Conservation (phyloP, 2,888 invertebrate species). For the Perizoma affinitatum region DNA sequence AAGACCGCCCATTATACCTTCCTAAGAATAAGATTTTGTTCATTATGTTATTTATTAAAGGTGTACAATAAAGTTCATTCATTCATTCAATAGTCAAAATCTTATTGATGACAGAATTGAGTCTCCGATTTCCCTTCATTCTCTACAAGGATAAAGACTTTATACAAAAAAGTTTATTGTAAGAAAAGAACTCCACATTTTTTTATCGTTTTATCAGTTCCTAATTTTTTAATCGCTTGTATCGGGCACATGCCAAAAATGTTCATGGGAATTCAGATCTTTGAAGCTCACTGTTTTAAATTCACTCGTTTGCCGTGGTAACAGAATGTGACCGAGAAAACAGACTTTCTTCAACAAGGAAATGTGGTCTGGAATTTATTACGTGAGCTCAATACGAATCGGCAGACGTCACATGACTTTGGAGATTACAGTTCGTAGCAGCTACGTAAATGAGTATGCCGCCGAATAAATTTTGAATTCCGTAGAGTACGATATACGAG, state of each 20-base stretch:
- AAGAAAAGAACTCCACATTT: no score
- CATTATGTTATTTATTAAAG: no score
- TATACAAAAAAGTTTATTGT: no score
- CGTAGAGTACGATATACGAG: background rate
- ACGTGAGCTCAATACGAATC: conserved; percentile 33
- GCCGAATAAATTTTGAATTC: conserved; percentile 7
- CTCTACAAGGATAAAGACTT: no score
- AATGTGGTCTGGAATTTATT: conserved; percentile 29
- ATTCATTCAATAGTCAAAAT: no score
- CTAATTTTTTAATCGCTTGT: no score
- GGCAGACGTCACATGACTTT: conserved; percentile 29
- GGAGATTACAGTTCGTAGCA: conserved; percentile 26
- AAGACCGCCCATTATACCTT: no score
- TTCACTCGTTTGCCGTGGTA: conserved; percentile 24
- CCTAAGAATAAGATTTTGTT: no score
- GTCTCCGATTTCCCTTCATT: background rate
- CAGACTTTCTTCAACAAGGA: conserved; percentile 31
- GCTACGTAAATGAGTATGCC: conserved; percentile 26
- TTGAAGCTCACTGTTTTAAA: conserved; percentile 20
- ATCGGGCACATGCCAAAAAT: conserved; percentile 1
- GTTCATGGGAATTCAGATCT: conserved; percentile 13
- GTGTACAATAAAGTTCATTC: no score
- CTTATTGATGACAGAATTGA: conserved; percentile 10
- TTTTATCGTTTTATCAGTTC: no score
- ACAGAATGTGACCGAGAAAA: conserved; percentile 25